These are phyloP conservation scores for Acropternis orthonyx DNA, from an alignment of 2,797 vertebrate species.

Conservation along the genomic window DNA sequence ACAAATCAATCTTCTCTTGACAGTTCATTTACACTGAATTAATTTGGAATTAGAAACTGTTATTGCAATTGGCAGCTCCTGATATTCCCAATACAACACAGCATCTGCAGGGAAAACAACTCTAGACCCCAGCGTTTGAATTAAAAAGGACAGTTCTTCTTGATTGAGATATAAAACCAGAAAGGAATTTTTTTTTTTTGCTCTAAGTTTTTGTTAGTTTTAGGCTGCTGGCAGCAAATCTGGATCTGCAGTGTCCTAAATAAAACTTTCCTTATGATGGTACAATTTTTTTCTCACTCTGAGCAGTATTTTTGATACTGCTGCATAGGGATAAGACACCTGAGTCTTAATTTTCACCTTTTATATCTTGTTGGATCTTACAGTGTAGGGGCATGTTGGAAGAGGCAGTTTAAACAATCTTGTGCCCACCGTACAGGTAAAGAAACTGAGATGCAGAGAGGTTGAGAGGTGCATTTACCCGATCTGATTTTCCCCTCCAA, in stretches of 20 bases:
- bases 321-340: neutral
- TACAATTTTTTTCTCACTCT: neutral
- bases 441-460: neutral
- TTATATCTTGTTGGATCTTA: neutral
- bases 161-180: conserved; percentile 67
- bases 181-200: neutral
- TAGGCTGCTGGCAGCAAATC: conserved; percentile 7
- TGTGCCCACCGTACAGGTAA: neutral
- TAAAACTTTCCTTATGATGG: neutral
- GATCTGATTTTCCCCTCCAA: neutral
- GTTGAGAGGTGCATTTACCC: neutral
- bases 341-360: neutral
- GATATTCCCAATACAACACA: conserved; percentile 82
- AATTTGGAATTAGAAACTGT: conserved; percentile 94
- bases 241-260: neutral
- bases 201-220: neutral
- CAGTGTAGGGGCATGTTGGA: fast-evolving
- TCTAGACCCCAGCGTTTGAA: conserved; percentile 37
- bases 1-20: conserved; percentile 93
- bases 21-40: conserved; percentile 98
- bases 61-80: conserved; percentile 91
- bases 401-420: neutral
- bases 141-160: conserved; percentile 59
- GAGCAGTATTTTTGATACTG: neutral
- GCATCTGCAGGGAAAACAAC: conserved; percentile 71